These are phyloP conservation scores for Diglossa brunneiventris DNA, from an alignment of 2,113 vertebrate genomes.

Conservation along the genomic window DNA sequence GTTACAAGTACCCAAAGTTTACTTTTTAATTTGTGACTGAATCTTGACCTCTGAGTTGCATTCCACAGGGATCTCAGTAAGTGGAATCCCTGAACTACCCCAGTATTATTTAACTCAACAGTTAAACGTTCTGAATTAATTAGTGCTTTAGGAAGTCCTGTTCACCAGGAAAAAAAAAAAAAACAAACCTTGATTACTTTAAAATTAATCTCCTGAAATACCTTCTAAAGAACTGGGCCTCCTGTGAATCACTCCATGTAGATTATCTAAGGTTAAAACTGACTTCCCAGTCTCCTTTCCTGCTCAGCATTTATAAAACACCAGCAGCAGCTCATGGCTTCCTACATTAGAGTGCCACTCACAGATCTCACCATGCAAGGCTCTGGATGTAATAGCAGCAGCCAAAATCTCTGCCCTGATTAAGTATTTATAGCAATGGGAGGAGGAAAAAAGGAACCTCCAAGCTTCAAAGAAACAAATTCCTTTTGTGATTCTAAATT, in stretches of 20 bases:
- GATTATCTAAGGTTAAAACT: background rate
- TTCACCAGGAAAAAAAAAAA: background rate
- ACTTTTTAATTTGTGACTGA: background rate
- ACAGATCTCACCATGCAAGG: background rate
- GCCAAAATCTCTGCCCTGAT: background rate
- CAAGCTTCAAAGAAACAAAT: slow-evolving; percentile 24
- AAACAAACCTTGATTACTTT: background rate
- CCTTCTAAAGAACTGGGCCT: background rate
- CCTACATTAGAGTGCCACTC: background rate
- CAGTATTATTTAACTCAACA: background rate
- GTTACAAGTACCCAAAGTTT: background rate
- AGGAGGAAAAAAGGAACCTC: background rate
- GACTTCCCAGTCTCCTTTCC: background rate
- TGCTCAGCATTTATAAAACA: background rate
- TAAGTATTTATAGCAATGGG: background rate
- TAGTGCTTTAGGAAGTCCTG: background rate
- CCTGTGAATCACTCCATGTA: background rate
- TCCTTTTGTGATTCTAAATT: slow-evolving; percentile 33
- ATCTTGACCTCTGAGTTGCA: background rate
- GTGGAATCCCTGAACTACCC: background rate
- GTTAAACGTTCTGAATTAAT: background rate
- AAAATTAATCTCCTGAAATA: background rate
- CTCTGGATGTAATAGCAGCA: background rate
- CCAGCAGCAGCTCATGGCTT: background rate
- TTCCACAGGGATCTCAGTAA: background rate